Evolutionary conservation across 2,888 invertebrate species (phyloP), one percentile per base, ranked within the genome.

Genomic region (Phyto melanocephala): DNA sequence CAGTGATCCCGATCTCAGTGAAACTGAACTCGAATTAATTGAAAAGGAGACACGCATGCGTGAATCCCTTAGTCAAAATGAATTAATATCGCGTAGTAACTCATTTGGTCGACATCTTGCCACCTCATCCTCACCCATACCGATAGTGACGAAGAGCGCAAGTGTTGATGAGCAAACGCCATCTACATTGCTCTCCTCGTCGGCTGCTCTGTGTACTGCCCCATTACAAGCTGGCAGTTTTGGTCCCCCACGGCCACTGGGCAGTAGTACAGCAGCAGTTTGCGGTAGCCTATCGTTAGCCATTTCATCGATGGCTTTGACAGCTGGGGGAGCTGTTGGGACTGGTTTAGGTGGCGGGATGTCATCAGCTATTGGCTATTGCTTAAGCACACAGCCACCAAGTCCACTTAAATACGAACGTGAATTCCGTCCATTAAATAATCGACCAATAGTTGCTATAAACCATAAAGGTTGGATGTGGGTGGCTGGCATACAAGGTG

Each of bases 381-480:
- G 50, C 8, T 70, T 84, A 10, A 72, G 77, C 6, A 90, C 88
- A 40, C 90, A 89, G 79, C 90, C 90, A 54, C 90, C 89, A 7
- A 91, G 90, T 88, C 92, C 92, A 33, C 90, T 92, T 86, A 92
- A 92, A 87, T 91, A 92, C 84, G 92, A 93, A 80, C 92, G 92
- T 63, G 94, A 94, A 87, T 92, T 92, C 86, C 93, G 92, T 85
- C 93, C 93, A 20, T 92, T 95, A 63, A 90, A 92, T 37, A 94
- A 95, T 88, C 92, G 92, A 85, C 93, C 94, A 77, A 92, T 92
- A 86, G 93, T 94, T 81, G 93, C 93, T 80, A 93, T 93, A 60
- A 95, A 95, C 90, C 93, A 92, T 87, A 94, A 94, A 81, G 97
- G 97, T 54, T 97, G 97, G 96, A 93, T 95, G 90, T 97, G 96